These are phyloP conservation scores for Halotydeus destructor DNA, from an alignment of 1,140 invertebrate species.

Conservation along the genomic window DNA sequence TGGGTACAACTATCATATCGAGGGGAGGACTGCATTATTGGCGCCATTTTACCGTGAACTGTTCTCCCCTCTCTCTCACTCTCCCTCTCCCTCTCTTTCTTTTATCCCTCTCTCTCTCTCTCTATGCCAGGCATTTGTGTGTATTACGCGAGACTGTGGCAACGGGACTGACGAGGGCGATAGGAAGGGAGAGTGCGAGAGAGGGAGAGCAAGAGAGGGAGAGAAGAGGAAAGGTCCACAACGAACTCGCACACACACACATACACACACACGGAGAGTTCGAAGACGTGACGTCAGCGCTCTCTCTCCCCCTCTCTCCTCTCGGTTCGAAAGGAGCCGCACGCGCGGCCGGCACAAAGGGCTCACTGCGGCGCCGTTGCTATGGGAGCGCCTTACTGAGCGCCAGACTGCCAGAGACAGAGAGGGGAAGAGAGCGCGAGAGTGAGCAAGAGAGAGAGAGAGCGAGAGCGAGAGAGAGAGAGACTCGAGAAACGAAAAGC, in stretches of 20 bases:
- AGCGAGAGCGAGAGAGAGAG: not conserved
- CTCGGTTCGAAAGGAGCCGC: too few relatives aligned
- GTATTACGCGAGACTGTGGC: not conserved
- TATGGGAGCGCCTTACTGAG: too few relatives aligned
- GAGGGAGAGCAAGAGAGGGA: constrained; percentile 4
- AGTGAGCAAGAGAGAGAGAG: too few relatives aligned
- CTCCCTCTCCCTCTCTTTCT: constrained; percentile 17
- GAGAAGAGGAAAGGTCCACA: not conserved
- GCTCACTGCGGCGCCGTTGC: too few relatives aligned
- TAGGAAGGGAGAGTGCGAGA: not conserved
- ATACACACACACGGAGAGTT: not conserved
- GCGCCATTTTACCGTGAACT: not conserved
- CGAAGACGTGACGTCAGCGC: not conserved
- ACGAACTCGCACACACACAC: not conserved
- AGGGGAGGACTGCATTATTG: constrained; percentile 1
- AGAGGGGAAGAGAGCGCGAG: too few relatives aligned
- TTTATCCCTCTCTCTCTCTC: constrained; percentile 16
- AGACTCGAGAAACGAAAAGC: constrained; percentile 1
- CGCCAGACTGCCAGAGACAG: too few relatives aligned
- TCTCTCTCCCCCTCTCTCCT: too few relatives aligned
- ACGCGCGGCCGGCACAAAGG: too few relatives aligned
- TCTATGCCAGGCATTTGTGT: not conserved
- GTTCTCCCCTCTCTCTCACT: constrained; percentile 5
- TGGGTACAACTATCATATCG: too few relatives aligned
- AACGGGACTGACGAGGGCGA: not conserved